Percentiles rank a stretch among this genome's conserved stretches.
phyloP scores from a whole-genome alignment of 2,888 invertebrate species.

The Aelia acuminata region DNA sequence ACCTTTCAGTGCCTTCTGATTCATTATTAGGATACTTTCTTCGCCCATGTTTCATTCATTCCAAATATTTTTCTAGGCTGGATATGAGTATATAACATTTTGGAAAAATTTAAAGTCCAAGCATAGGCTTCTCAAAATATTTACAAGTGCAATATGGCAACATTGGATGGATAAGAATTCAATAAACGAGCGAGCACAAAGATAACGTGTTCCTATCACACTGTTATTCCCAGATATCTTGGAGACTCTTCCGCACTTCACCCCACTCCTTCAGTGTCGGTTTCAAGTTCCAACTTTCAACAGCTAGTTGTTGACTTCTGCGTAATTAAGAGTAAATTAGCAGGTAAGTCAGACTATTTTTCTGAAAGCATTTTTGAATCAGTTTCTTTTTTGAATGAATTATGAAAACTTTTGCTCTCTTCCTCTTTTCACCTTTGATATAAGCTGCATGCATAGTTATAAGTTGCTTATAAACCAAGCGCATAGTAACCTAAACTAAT shows the following conservation, averaged over 20 bases:
- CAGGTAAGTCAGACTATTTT: background rate
- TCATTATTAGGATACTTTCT: no score
- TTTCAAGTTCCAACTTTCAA: background rate
- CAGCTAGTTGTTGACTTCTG: background rate
- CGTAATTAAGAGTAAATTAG: background rate
- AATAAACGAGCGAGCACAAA: background rate
- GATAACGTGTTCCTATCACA: background rate
- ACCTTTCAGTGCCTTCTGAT: no score
- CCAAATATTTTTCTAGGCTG: no score
- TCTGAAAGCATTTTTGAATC: background rate
- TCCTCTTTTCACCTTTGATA: background rate
- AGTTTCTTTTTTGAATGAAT: background rate
- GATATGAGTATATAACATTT: no score
- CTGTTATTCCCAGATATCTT: background rate
- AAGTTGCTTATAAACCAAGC: no score
- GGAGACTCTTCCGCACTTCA: background rate
- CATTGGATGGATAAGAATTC: background rate
- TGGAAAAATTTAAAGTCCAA: no score
- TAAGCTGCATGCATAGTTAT: background rate
- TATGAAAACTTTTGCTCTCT: background rate
- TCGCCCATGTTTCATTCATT: no score
- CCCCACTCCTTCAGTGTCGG: background rate
- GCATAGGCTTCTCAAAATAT: no score
- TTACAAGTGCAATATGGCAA: background rate
- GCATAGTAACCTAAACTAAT: no score